Evolutionary conservation across 2,888 invertebrate species (phyloP).

Genomic region (Sarcophaga caerulescens): DNA sequence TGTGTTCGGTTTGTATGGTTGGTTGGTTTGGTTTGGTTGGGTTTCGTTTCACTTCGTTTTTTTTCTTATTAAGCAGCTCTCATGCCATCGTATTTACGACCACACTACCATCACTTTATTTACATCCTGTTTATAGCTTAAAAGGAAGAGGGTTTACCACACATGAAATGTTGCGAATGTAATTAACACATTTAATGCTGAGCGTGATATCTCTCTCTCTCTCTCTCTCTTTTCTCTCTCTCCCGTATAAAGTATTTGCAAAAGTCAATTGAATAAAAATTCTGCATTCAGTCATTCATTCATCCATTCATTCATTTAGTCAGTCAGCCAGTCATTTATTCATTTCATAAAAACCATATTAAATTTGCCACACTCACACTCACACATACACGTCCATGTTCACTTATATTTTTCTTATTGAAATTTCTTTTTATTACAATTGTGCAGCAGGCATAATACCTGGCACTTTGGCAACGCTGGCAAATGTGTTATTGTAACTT

Average conservation of each 20-base stretch:
- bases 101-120: slow-evolving; percentile 30
- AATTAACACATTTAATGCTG: slow-evolving; percentile 64
- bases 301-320: no score
- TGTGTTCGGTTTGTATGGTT: no score
- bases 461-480: slow-evolving; percentile 22
- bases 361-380: slow-evolving; percentile 17
- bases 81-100: neutral
- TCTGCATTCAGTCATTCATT: neutral
- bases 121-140: slow-evolving; percentile 36
- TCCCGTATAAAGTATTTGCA: slow-evolving; percentile 40
- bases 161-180: slow-evolving; percentile 59
- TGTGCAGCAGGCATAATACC: slow-evolving; percentile 45
- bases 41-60: no score
- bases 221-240: no score
- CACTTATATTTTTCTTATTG: neutral
- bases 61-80: no score
- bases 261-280: slow-evolving; percentile 61
- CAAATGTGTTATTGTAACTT: neutral
- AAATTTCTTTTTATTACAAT: slow-evolving; percentile 30
- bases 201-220: no score
- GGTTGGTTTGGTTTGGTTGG: no score
- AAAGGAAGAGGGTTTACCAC: slow-evolving; percentile 41
- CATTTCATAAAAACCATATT: slow-evolving; percentile 55
- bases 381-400: neutral
- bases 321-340: neutral